phyloP scores from a whole-genome alignment of 2,797 vertebrate species.

The Tachyglossus aculeatus region DNA sequence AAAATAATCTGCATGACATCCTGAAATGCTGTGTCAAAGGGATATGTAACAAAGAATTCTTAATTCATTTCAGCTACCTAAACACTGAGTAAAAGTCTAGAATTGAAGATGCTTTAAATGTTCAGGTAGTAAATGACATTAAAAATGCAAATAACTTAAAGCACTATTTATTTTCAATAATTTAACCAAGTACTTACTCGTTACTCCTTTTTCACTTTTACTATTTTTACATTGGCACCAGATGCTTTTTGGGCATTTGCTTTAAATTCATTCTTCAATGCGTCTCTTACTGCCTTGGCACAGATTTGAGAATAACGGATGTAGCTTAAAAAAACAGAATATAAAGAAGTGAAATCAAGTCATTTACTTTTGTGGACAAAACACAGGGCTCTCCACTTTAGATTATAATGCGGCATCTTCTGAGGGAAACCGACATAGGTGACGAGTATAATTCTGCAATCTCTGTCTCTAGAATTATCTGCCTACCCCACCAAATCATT shows the following conservation, averaged over 20 bases:
- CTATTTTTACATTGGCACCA: constrained; percentile 79
- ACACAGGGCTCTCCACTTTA: too few relatives aligned
- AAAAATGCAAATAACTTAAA: not conserved
- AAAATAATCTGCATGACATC: too few relatives aligned
- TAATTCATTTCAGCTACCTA: too few relatives aligned
- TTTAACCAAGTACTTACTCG: constrained; percentile 45
- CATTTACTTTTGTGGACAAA: too few relatives aligned
- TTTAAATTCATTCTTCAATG: constrained; percentile 86
- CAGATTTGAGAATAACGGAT: constrained; percentile 94
- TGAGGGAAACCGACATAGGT: too few relatives aligned
- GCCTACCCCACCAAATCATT: too few relatives aligned
- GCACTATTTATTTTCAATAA: not conserved
- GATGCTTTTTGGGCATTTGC: constrained; percentile 79
- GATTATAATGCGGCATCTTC: too few relatives aligned
- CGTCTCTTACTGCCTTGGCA: constrained; percentile 84
- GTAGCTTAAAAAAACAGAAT: constrained; percentile 77
- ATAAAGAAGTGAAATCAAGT: not conserved
- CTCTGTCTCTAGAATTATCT: too few relatives aligned
- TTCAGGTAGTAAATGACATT: not conserved
- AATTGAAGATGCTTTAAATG: not conserved
- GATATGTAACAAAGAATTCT: too few relatives aligned
- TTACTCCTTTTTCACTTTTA: constrained; percentile 75
- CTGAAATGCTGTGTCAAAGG: too few relatives aligned
- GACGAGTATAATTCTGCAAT: too few relatives aligned
- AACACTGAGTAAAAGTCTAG: not conserved